Percentiles rank a stretch among this genome's conserved stretches.
Evolutionary conservation across 2,888 invertebrate species (phyloP).

Genomic region (Tipula lateralis): DNA sequence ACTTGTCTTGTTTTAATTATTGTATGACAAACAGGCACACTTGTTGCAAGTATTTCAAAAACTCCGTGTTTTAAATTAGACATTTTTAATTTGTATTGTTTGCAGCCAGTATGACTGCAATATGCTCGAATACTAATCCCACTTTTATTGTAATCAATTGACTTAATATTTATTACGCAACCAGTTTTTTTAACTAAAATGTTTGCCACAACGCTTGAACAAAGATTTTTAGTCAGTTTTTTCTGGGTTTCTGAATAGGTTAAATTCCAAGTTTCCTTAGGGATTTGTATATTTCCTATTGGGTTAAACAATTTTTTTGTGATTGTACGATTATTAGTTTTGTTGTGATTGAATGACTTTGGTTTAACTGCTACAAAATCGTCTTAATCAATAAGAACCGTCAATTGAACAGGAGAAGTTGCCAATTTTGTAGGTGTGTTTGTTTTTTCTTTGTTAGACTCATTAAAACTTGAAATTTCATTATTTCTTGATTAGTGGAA

Average conservation of each 20-base stretch:
- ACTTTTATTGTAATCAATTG: too few species aligned
- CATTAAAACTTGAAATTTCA: background rate
- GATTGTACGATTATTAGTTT: background rate
- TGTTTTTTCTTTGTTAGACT: too few species aligned
- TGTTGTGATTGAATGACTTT: background rate
- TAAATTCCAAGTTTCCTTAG: background rate
- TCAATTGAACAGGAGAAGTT: background rate
- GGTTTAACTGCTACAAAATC: background rate
- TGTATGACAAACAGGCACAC: too few species aligned
- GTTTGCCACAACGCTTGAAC: too few species aligned
- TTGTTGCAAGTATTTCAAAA: too few species aligned
- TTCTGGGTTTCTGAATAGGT: background rate
- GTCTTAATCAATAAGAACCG: background rate
- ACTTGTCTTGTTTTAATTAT: too few species aligned
- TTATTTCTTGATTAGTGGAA: background rate
- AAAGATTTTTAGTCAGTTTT: background rate
- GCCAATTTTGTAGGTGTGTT: background rate
- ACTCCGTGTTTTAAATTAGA: too few species aligned
- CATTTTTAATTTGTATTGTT: too few species aligned
- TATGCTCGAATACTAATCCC: too few species aligned
- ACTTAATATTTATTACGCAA: too few species aligned
- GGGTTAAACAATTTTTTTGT: background rate
- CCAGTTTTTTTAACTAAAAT: too few species aligned
- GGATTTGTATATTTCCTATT: background rate
- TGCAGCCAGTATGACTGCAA: too few species aligned